Conservation (phyloP, 2,797 vertebrate genomes). For the Capromys pilorides region DNA sequence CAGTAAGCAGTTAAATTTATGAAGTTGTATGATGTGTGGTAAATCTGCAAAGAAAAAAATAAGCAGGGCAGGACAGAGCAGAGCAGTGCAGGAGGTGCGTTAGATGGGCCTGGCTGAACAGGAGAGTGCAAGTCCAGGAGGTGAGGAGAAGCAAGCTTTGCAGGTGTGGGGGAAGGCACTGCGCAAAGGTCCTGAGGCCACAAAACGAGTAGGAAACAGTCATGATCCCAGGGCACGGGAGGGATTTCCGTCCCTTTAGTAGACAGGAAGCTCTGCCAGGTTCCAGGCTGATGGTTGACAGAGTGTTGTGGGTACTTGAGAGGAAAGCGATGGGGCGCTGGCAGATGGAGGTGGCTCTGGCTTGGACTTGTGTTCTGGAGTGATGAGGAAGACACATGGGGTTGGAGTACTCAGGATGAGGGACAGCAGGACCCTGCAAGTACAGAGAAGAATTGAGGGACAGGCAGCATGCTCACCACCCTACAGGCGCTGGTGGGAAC, state of each 20-base stretch:
- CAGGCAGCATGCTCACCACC: not conserved
- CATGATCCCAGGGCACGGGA: not conserved
- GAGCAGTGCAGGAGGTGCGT: accelerated
- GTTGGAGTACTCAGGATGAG: not conserved
- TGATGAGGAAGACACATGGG: too few species aligned
- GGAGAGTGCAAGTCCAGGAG: not conserved
- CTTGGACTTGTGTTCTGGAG: not conserved
- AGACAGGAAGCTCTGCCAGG: too few species aligned
- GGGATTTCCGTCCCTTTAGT: not conserved
- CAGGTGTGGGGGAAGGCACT: not conserved
- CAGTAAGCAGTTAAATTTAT: not conserved
- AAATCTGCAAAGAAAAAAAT: not conserved
- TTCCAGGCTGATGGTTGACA: too few species aligned
- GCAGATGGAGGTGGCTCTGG: not conserved
- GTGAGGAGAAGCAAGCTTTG: not conserved
- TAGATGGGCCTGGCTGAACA: not conserved
- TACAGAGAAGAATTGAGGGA: not conserved
- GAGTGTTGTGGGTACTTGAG: too few species aligned
- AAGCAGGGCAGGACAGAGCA: not conserved
- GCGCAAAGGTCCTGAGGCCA: not conserved
- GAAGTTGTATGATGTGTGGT: not conserved
- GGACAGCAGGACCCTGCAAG: not conserved
- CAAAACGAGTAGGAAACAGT: not conserved
- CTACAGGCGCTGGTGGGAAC: not conserved
- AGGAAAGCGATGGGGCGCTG: not conserved